Evolutionary conservation across 2,888 invertebrate genomes (phyloP), one percentile per base, ranked within the genome.

Genomic region (Drosophila sordidapex): DNA sequence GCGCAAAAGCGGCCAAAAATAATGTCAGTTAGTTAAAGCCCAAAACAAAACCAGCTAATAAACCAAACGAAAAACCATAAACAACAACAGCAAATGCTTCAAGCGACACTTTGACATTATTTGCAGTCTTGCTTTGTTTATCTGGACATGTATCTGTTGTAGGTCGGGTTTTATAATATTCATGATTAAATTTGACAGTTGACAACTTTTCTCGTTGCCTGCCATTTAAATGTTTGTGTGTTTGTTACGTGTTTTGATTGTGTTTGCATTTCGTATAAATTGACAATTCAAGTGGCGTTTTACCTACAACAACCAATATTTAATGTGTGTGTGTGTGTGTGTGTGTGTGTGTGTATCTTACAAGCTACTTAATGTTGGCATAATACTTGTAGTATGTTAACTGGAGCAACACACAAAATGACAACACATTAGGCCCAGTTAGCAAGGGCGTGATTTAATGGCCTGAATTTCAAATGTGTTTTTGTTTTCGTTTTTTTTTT

Each of bases 131-230:
- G 51, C 46, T 69, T 49, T 54, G 61, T 58, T 64, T 77, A 78
- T 70, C 76, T 72, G 46, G 46, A 48, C 69, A 48, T 72, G 58
- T 62, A 64, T 75, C 67, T 58, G 53, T 36, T 79, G 76, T 60
- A 33, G 66, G 63, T 56, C 65, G 33, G 49, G 56, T 73, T 88
- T 86, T 82, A 71, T 80, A 74, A 74, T 76, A 80, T 66, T 63
- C 71, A 81, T 84, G 90, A 89, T 89, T 84, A 80, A 82, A 87
- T 84, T 86, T 89, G 85, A 89, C 85, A 86, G 82, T 82, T 84
- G 90, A 87, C 90, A 89, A 80, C 76, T 70, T 87, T 80, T 87
- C 70, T 67, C 64, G 83, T 78, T 87, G 70, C 80, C 79, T 71
- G 74, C 67, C 79, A 71, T 58, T 76, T 61, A 53, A 64, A 60